phyloP scores from a whole-genome alignment of 2,113 vertebrate species.

The Pseudorhombus dupliciocellatus region DNA sequence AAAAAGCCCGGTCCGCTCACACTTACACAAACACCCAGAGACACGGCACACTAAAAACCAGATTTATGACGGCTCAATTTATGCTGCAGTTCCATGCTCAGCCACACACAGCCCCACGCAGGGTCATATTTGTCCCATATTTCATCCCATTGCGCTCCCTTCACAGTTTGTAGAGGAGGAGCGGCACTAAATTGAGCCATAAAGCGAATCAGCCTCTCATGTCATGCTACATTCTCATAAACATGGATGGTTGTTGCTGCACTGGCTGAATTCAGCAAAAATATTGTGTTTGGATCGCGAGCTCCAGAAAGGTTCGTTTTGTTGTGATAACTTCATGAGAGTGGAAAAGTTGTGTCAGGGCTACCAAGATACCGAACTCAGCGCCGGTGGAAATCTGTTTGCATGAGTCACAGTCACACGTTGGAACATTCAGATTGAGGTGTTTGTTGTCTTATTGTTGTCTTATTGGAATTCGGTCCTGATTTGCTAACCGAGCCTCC shows the following conservation, averaged over 20 bases:
- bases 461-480: no score
- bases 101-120: slow-evolving; percentile 41
- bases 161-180: slow-evolving; percentile 27
- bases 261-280: neutral
- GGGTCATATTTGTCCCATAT: slow-evolving; percentile 42
- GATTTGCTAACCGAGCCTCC: no score
- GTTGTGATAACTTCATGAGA: slow-evolving; percentile 17
- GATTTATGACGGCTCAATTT: slow-evolving; percentile 51
- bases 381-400: no score
- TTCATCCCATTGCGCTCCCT: slow-evolving; percentile 25
- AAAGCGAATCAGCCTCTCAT: slow-evolving; percentile 40
- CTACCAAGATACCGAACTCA: no score
- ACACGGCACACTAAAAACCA: slow-evolving; percentile 62
- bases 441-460: no score
- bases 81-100: slow-evolving; percentile 28
- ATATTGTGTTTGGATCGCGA: neutral
- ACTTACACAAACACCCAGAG: slow-evolving; percentile 57
- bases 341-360: neutral
- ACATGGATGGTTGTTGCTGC: slow-evolving; percentile 9
- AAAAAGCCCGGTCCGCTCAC: slow-evolving; percentile 53
- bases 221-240: slow-evolving; percentile 23
- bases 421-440: no score
- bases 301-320: neutral
- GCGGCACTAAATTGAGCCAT: slow-evolving; percentile 35
- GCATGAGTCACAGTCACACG: no score